Conservation (phyloP, 2,888 invertebrate species). For the Latheticus oryzae region DNA sequence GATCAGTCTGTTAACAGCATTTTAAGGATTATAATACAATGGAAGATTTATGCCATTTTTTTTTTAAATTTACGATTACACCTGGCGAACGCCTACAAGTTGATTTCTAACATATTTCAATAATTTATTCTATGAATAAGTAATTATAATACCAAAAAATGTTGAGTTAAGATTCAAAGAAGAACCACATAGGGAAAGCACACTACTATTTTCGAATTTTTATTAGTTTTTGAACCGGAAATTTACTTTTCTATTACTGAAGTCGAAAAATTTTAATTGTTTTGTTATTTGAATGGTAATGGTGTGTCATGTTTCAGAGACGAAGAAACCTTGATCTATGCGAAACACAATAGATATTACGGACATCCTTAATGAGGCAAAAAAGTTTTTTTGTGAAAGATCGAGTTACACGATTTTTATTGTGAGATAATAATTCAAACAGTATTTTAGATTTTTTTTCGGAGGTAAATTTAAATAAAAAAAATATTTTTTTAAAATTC, state of each 20-base stretch:
- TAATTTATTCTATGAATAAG: too few species aligned
- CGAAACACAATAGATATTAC: conserved; percentile 28
- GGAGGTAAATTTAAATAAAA: too few species aligned
- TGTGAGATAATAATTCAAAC: too few species aligned
- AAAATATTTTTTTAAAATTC: too few species aligned
- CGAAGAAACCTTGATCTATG: conserved; percentile 30
- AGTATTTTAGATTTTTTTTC: too few species aligned
- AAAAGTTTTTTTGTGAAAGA: conserved; percentile 15
- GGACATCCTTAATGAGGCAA: conserved; percentile 33
- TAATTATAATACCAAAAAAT: too few species aligned
- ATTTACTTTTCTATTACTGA: background rate
- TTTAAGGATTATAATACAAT: too few species aligned
- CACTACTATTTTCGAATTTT: background rate
- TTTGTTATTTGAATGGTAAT: conserved; percentile 13
- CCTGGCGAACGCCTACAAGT: too few species aligned
- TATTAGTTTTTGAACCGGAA: conserved; percentile 14
- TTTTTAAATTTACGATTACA: too few species aligned
- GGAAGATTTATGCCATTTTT: too few species aligned
- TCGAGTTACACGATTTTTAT: conserved; percentile 14
- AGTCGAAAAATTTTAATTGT: conserved; percentile 18
- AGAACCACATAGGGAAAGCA: conserved; percentile 27
- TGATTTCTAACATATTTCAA: too few species aligned
- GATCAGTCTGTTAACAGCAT: too few species aligned
- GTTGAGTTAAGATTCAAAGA: conserved; percentile 21
- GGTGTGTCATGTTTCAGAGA: conserved; percentile 7